A percentile compares a stretch with the other conserved stretches of the same genome.
Conservation (phyloP, 2,113 vertebrate genomes). For the Pollimyrus isidori region DNA sequence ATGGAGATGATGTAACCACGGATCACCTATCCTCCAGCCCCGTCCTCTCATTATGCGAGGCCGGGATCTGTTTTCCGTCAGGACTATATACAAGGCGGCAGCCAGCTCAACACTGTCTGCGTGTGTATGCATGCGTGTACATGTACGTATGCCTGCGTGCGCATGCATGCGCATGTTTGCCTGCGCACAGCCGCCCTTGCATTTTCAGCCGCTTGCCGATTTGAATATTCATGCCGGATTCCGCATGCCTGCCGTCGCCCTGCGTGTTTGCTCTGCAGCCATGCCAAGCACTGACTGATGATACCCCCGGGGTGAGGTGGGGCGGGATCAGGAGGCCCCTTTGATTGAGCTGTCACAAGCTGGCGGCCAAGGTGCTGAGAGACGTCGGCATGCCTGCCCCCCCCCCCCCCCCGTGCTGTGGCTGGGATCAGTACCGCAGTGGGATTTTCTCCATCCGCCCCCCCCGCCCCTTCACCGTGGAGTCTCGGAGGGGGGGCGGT, state of each 20-base stretch:
- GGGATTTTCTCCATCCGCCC: conserved; percentile 24
- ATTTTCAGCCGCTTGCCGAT: neutral
- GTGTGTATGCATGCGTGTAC: conserved; percentile 27
- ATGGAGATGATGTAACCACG: neutral
- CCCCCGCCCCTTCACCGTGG: neutral
- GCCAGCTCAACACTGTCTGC: no score
- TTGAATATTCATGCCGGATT: neutral
- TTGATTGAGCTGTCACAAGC: conserved; percentile 11
- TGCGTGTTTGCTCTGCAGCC: neutral
- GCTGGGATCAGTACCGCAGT: neutral
- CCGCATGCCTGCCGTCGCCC: neutral
- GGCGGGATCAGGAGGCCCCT: neutral
- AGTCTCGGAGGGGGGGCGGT: neutral
- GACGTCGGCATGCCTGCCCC: neutral
- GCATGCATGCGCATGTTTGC: neutral
- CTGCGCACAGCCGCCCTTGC: neutral
- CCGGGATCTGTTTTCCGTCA: neutral
- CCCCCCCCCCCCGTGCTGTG: neutral
- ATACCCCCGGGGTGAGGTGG: neutral
- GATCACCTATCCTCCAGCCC: neutral
- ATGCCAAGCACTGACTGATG: neutral
- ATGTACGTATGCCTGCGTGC: neutral
- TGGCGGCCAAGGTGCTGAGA: neutral
- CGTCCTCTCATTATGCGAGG: neutral
- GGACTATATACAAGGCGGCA: neutral